Conservation (phyloP, 2,797 vertebrate species). For the Silurus lanzhouensis region DNA sequence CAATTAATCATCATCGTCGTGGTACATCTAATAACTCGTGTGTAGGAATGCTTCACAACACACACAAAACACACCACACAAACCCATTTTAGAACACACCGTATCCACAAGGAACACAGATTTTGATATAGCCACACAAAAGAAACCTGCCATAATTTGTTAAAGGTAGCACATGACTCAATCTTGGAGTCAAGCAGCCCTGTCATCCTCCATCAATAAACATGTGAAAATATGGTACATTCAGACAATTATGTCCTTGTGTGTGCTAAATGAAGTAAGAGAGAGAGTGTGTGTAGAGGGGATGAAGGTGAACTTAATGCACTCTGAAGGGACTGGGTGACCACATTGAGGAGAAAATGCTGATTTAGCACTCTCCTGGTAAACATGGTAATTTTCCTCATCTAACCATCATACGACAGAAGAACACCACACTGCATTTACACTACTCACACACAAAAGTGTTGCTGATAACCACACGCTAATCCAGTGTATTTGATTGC, state of each 20-base stretch:
- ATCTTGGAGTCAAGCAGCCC: background rate
- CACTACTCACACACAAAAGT: background rate
- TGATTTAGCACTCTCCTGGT: slow-evolving; percentile 7
- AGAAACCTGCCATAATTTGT: background rate
- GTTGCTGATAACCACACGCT: background rate
- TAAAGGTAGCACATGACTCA: background rate
- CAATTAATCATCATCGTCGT: background rate
- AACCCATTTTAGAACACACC: background rate
- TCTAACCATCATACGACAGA: background rate
- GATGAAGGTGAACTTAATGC: background rate
- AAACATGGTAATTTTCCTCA: slow-evolving; percentile 40
- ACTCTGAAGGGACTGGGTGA: slow-evolving; percentile 10
- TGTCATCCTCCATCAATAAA: background rate
- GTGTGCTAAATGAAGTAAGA: background rate
- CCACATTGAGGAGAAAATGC: background rate
- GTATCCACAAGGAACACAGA: background rate
- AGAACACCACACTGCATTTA: background rate
- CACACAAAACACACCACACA: background rate
- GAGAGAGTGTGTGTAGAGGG: background rate
- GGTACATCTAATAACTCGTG: slow-evolving; percentile 15
- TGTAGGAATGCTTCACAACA: background rate
- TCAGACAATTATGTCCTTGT: background rate
- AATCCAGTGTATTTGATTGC: background rate
- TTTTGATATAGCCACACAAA: background rate
- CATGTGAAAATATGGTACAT: background rate